Base-by-base conservation (phyloP, 2,888 invertebrate species). In the Seira musarum region DNA sequence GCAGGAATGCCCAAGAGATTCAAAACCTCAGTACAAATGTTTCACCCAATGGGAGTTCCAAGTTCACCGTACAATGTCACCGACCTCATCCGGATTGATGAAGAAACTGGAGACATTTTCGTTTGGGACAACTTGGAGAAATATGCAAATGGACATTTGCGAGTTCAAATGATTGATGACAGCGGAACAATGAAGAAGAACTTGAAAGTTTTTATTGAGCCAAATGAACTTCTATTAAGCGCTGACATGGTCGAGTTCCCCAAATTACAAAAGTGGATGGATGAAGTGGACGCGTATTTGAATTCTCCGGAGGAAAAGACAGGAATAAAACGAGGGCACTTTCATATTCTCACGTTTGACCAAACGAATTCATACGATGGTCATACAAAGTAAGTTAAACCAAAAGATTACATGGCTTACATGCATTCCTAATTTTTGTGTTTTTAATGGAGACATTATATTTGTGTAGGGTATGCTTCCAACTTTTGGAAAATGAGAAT, bases 401-500 rank as follows among this genome's bases (percentile, higher is more conserved):
- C n/a, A n/a, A 73, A n/a, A 24, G 6, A 80, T 25, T 57, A 60
- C 53, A 46, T 22, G 60, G 30, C 19, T 21, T 60, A 25, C 17
- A 21, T 49, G 15, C 30, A 22, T 67, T 49, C 22, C 8, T 63
- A 57, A 57, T 64, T 25, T 49, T 65, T 57, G 63, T 61, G 19
- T n/a, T n/a, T n/a, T n/a, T n/a, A n/a, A n/a, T n/a, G n/a, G n/a
- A n/a, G n/a, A n/a, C n/a, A n/a, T n/a, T n/a, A n/a, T n/a, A n/a
- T 53, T 19, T 49, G 19, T 73, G 5, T 63, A 86, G 86, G 71
- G 81, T 86, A 10, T 86, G 86, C 57, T 86, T 86, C 74, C 86
- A 86, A 68, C 70, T 86, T 0, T 71, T 86, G 66, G 86, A 86
- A 70, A 86, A 86, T 72, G 86, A 86, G 61, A 86, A 86, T 74